These are phyloP conservation scores for Ethmia dodecea DNA, from an alignment of 2,888 invertebrate genomes.

Conservation along the genomic window DNA sequence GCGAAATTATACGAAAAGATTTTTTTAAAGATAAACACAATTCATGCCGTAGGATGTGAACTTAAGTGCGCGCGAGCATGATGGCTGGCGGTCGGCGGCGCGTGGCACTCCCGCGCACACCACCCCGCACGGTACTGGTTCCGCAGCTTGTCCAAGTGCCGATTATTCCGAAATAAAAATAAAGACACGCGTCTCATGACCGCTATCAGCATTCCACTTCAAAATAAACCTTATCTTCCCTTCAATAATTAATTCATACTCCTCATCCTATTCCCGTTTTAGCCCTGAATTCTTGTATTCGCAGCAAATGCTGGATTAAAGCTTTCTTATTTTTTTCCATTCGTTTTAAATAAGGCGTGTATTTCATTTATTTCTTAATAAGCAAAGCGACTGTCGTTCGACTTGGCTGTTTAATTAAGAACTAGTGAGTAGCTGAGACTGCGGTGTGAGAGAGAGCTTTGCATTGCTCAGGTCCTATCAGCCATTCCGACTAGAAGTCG, in stretches of 20 bases:
- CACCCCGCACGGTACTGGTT: constrained; percentile 18
- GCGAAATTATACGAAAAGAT: too few species aligned
- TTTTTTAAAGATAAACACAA: too few species aligned
- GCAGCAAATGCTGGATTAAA: constrained; percentile 37
- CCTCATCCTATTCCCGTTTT: constrained; percentile 29
- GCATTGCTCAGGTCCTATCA: too few species aligned
- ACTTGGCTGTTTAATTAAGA: constrained; percentile 57
- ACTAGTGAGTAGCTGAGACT: constrained; percentile 34
- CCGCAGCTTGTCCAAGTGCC: constrained; percentile 22
- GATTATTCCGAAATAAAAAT: constrained; percentile 45
- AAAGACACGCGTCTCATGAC: constrained; percentile 34
- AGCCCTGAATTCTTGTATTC: constrained; percentile 32
- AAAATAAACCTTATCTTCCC: constrained; percentile 26
- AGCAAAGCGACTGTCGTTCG: constrained; percentile 41
- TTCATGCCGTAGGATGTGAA: too few species aligned
- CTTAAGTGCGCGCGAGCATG: background rate
- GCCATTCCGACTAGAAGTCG: too few species aligned
- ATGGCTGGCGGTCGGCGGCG: constrained; percentile 35
- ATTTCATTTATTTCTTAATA: constrained; percentile 67
- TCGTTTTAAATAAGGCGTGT: constrained; percentile 42
- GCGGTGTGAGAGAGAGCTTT: too few species aligned
- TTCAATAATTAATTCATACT: constrained; percentile 15
- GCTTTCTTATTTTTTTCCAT: constrained; percentile 28
- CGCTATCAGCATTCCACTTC: constrained; percentile 26
- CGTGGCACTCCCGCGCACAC: constrained; percentile 26